Conservation (phyloP, 2,113 vertebrate genomes). For the Platysternon megacephalum region DNA sequence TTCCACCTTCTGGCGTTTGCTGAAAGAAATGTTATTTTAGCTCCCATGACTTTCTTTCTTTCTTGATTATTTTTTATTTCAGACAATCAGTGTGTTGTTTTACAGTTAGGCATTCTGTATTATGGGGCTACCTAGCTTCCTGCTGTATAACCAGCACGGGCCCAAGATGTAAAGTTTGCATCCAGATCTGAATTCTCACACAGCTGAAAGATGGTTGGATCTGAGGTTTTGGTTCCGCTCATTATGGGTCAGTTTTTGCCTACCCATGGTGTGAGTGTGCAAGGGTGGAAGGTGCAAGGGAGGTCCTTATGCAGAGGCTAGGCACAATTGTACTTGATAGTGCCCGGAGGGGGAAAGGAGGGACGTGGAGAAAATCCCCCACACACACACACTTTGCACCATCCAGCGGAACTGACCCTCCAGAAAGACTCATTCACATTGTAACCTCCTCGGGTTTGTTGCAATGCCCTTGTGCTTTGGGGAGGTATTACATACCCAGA, state of each 20-base stretch:
- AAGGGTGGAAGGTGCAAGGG: not conserved
- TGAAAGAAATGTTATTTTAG: conserved; percentile 66
- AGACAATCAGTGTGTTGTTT: not conserved
- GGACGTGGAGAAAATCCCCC: not conserved
- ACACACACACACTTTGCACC: not conserved
- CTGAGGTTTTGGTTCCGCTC: not conserved
- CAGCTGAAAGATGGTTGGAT: not conserved
- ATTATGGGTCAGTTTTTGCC: not conserved
- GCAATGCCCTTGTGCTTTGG: not conserved
- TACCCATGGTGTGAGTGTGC: not conserved
- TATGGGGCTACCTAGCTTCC: not conserved
- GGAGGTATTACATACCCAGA: not conserved
- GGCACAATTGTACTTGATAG: not conserved
- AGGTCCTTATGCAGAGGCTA: not conserved
- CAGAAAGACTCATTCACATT: fast-evolving
- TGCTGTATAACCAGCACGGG: not conserved
- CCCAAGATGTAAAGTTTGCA: not conserved
- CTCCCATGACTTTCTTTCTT: not conserved
- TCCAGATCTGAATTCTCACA: not conserved
- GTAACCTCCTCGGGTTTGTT: not conserved
- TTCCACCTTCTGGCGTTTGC: conserved; percentile 54
- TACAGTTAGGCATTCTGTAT: not conserved
- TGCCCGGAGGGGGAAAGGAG: not conserved
- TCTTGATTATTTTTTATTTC: not conserved
- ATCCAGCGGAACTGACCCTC: not conserved